Base-by-base conservation (phyloP, 2,797 vertebrate species). In the Fratercula arctica region DNA sequence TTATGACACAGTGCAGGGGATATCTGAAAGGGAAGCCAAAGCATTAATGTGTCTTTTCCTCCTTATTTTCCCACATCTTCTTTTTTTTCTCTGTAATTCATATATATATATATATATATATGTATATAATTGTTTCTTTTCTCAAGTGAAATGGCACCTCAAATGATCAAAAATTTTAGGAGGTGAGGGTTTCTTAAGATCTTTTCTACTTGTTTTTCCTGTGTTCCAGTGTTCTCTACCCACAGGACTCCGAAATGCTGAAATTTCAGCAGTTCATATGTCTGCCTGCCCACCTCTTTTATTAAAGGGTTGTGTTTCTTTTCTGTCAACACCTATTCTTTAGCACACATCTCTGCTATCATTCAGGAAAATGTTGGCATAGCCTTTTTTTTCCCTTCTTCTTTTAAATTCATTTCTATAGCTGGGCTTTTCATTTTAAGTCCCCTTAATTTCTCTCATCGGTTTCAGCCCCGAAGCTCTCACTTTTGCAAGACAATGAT, bases 271-370 rank as follows among this genome's bases (percentile, higher is more conserved):
- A 92, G 82, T 93, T 91, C 96, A 96, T 95, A 79, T 90, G 89
- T 81, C 91, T 95, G 86, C 93, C 82, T 96, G 91, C 66, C 90
- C 96, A 93, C 91, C 87, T 95, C 95, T 96, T 97, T 93, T 86
- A 93, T 95, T 90, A 93, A 95, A 91, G 87, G 86, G 83, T 89
- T 97, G 59, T 93, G 83, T 95, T 97, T 97, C 94, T 97, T 94
- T 97, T 95, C 94, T 97, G 96, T 97, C 96, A 96, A 92, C 96
- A 95, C 95, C 91, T 92, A 90, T 97, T 94, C 89, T 95, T 97
- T 96, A 95, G 45, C 70, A 94, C 93, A 96, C 95, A 96, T 96
- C 96, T 95, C 82, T 95, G 92, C 88, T 89, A 86, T 95, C 94
- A 95, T 95, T 94, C 90, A 97, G 83, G 63, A 96, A 96, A 96